Conservation (phyloP, 2,113 vertebrate genomes). For the Azemiops feae region DNA sequence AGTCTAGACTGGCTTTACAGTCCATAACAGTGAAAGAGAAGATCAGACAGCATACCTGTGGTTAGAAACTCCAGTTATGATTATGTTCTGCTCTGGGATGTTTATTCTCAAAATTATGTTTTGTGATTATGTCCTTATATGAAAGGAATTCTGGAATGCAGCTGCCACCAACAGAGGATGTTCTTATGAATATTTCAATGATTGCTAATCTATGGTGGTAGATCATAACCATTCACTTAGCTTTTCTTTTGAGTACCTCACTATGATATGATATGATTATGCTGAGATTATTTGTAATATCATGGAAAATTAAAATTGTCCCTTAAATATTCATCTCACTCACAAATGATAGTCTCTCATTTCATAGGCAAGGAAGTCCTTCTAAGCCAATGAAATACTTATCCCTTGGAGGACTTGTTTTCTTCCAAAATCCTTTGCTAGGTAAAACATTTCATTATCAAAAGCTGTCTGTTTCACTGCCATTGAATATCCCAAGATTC, state of each 20-base stretch:
- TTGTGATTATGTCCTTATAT: neutral
- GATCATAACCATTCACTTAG: neutral
- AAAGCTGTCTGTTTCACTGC: neutral
- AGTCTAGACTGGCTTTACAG: neutral
- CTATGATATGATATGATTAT: neutral
- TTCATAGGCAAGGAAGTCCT: neutral
- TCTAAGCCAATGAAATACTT: conserved; percentile 1
- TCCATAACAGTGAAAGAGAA: neutral
- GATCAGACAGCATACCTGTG: neutral
- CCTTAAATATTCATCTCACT: conserved; percentile 8
- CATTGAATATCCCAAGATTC: neutral
- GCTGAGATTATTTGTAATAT: conserved; percentile 4
- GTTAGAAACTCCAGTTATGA: neutral
- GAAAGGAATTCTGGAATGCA: neutral
- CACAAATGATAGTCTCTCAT: neutral
- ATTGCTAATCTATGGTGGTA: neutral
- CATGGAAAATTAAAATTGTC: conserved; percentile 13
- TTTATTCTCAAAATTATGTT: neutral
- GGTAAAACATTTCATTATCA: conserved; percentile 15
- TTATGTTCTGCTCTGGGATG: neutral
- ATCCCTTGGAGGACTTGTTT: neutral
- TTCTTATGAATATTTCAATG: neutral
- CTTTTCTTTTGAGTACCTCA: neutral
- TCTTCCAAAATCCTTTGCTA: neutral
- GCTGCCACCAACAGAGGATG: neutral